Evolutionary conservation across 2,797 vertebrate genomes (phyloP), one percentile per base, ranked within the genome.

Genomic region (Platalea minor): DNA sequence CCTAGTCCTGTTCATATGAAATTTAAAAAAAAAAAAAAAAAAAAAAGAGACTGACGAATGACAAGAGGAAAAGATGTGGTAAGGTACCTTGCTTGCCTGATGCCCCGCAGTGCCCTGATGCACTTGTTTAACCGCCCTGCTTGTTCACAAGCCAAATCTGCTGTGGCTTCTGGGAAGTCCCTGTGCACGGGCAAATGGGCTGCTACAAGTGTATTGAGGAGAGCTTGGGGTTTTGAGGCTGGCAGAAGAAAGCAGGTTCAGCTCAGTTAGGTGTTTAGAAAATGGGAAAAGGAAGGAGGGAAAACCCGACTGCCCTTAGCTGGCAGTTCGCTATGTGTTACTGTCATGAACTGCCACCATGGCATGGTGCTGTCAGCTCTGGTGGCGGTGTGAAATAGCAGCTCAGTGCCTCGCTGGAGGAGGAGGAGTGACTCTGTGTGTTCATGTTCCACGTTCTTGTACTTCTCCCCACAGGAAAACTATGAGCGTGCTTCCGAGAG

Each of bases 311-410:
- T 53, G 5, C 11, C 10, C 51, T 33, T 74, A 16, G 24, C 0
- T 75, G 33, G 8, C 11, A 5, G 31, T 68, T 77, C 20, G 17
- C 15, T 64, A 1, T 78, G 56, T 39, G 43, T 60, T 72, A 7
- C 46, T 85, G 31, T n/a, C 35, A 12, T 26, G 67, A 81, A 28
- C 20, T 74, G 5, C 37, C 13, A 12, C 35, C 6, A 2, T 8
- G 20, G 37, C 0, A 0, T 18, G 35, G 51, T 57, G 51, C 5
- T 10, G 8, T 39, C 56, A 23, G 1, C 41, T 59, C 43, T 51
- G n/a, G 25, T 35, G 45, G 35, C 2, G 16, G 19, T 51, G 46
- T n/a, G 35, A 56, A 68, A 37, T 7, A 51, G 46, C 18, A 54
- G 37, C 53, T 78, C 31, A 4, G 53, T 64, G 50, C 33, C 77